phyloP scores from a whole-genome alignment of 2,797 vertebrate species.

The Hybognathus amarus region DNA sequence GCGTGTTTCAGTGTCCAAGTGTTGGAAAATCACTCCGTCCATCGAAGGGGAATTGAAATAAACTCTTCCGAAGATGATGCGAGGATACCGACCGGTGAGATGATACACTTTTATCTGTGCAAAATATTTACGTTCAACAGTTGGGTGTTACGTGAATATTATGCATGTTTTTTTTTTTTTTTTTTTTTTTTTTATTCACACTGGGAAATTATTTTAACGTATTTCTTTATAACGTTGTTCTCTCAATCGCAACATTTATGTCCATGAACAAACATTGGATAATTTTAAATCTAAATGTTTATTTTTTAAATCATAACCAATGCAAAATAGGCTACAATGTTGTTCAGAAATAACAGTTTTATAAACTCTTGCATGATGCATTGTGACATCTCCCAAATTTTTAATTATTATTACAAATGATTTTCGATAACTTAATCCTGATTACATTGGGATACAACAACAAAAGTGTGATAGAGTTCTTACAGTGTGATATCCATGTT shows the following conservation, averaged over 20 bases:
- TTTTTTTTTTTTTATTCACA: not conserved
- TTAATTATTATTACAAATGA: too few species aligned
- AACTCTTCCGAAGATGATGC: slow-evolving; percentile 78
- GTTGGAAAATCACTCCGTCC: not conserved
- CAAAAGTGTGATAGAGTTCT: not conserved
- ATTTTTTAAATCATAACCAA: not conserved
- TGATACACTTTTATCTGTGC: not conserved
- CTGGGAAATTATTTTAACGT: not conserved
- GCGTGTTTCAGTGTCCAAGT: not conserved
- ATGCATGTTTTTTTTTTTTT: not conserved
- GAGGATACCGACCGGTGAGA: slow-evolving; percentile 66
- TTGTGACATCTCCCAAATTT: not conserved
- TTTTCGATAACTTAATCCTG: not conserved
- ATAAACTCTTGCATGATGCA: not conserved
- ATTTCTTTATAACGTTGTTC: not conserved
- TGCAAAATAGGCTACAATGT: not conserved
- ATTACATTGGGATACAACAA: not conserved
- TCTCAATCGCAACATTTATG: not conserved
- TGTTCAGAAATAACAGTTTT: not conserved
- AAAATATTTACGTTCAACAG: not conserved
- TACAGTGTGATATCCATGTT: not conserved
- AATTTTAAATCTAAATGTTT: not conserved
- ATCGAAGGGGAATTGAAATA: not conserved
- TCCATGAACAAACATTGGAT: not conserved
- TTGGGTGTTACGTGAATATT: not conserved